Percentiles rank a stretch among this genome's conserved stretches.
These are phyloP conservation scores for Notechis scutatus DNA, from an alignment of 2,113 vertebrate genomes.

Conservation along the genomic window DNA sequence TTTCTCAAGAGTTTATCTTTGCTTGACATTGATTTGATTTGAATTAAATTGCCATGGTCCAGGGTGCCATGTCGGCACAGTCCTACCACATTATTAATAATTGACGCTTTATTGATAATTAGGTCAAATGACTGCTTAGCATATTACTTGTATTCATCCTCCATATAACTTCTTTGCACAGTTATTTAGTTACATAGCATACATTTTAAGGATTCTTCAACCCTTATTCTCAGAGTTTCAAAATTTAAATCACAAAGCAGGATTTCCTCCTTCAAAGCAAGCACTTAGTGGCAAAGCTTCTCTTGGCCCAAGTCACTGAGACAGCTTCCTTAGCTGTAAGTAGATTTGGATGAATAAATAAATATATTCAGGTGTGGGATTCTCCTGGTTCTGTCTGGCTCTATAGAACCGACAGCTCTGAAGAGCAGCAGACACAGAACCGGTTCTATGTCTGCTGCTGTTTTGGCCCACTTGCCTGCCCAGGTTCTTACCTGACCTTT, in stretches of 20 bases:
- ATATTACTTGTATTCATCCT: neutral
- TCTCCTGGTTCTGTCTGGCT: too few species aligned
- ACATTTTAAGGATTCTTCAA: neutral
- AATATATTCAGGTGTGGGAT: neutral
- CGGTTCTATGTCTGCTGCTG: too few species aligned
- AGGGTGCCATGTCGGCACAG: neutral
- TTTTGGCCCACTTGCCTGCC: too few species aligned
- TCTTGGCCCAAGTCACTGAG: neutral
- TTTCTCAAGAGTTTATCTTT: neutral
- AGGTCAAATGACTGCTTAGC: neutral
- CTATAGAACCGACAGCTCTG: too few species aligned
- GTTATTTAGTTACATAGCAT: neutral
- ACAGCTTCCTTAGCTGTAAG: neutral
- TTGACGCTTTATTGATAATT: neutral
- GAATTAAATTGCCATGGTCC: neutral
- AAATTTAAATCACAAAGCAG: neutral
- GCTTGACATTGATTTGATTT: neutral
- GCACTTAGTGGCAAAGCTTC: neutral
- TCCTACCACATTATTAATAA: neutral
- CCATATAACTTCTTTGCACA: neutral
- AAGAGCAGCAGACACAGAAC: too few species aligned
- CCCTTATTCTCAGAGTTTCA: neutral
- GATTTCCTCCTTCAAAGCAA: neutral
- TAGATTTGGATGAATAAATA: neutral
- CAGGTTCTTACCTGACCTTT: too few species aligned